Percentiles rank a stretch among this genome's conserved stretches.
phyloP scores from a whole-genome alignment of 1,140 invertebrate genomes.

The Papilio helenus region DNA sequence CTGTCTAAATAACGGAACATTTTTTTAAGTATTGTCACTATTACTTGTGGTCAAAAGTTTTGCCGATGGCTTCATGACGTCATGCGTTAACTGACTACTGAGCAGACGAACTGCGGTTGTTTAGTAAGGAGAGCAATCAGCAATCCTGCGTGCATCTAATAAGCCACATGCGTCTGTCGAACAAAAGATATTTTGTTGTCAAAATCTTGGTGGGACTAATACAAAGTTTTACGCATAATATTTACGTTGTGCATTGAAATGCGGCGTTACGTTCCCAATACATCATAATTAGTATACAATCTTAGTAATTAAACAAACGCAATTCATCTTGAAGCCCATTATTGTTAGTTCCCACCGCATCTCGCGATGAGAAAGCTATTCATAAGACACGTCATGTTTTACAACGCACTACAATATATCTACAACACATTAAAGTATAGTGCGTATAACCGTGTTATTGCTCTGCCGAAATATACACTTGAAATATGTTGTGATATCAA shows the following conservation, averaged over 20 bases:
- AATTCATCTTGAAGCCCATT: constrained; percentile 33
- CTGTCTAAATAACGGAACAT: neutral
- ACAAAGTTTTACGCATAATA: constrained; percentile 27
- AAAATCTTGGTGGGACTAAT: constrained; percentile 6
- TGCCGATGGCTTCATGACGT: too few relatives aligned
- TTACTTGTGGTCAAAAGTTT: too few relatives aligned
- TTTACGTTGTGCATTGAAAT: constrained; percentile 35
- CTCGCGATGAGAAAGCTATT: constrained; percentile 18
- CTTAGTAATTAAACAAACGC: constrained; percentile 36
- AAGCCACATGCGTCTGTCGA: too few relatives aligned
- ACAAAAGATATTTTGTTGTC: neutral
- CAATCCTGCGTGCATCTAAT: too few relatives aligned
- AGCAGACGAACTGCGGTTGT: too few relatives aligned
- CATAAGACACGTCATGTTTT: neutral
- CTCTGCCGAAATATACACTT: neutral
- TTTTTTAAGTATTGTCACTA: neutral
- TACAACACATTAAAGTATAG: neutral
- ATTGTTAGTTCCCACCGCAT: constrained; percentile 32
- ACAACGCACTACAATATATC: constrained; percentile 4
- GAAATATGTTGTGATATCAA: too few relatives aligned
- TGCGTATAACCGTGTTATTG: neutral
- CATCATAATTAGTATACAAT: constrained; percentile 32
- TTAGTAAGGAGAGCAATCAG: too few relatives aligned
- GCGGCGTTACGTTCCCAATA: constrained; percentile 26
- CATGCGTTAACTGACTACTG: too few relatives aligned